Percentiles rank a stretch among this genome's conserved stretches.
These are phyloP conservation scores for Gnathonemus echidnorhynchus DNA, from an alignment of 2,113 vertebrate genomes.

Conservation along the genomic window DNA sequence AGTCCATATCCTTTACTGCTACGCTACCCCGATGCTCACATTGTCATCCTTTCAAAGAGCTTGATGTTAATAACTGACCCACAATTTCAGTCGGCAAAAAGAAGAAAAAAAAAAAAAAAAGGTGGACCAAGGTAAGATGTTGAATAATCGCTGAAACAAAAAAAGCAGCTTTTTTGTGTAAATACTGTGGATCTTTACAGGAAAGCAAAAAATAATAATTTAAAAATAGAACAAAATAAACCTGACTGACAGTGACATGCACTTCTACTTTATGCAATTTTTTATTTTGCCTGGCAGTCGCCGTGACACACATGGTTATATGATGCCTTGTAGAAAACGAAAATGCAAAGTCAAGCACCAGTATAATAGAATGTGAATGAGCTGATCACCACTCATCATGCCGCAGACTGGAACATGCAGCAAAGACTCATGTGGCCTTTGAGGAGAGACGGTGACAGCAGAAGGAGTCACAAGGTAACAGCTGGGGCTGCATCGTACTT, in stretches of 20 bases:
- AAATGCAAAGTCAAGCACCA: neutral
- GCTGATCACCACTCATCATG: neutral
- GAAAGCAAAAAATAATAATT: neutral
- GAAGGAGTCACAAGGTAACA: neutral
- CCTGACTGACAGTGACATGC: neutral
- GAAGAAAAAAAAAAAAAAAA: neutral
- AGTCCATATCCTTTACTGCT: neutral
- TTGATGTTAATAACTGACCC: neutral
- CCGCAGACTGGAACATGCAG: neutral
- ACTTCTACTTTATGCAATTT: neutral
- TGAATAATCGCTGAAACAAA: neutral
- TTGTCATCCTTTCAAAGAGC: neutral
- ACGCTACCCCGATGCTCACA: neutral
- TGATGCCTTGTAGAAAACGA: neutral
- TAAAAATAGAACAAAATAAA: neutral
- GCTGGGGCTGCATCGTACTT: neutral
- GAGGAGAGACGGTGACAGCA: neutral
- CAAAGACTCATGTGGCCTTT: neutral
- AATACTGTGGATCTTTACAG: neutral
- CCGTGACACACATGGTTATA: neutral
- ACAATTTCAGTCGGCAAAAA: no score
- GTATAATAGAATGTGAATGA: neutral
- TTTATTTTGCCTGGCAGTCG: neutral
- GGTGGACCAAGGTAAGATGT: neutral
- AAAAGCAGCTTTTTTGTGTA: neutral